These are phyloP conservation scores for Taenaris catops DNA, from an alignment of 2,888 invertebrate genomes.

Conservation along the genomic window DNA sequence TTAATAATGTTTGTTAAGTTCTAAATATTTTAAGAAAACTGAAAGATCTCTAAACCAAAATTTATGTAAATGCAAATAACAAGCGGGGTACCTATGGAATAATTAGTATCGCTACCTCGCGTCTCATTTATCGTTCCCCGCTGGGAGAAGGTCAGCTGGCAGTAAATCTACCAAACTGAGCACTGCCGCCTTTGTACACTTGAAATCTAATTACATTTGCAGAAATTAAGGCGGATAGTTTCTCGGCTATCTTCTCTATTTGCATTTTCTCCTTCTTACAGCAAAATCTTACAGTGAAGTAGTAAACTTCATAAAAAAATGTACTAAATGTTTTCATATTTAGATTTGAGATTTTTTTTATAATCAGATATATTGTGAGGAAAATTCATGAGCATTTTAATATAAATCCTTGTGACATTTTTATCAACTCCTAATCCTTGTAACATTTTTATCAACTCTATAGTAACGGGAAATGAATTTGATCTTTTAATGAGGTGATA, in stretches of 20 bases:
- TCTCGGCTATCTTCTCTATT: constrained; percentile 60
- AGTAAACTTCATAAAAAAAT: too few relatives aligned
- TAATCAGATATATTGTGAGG: too few relatives aligned
- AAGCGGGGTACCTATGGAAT: constrained; percentile 60
- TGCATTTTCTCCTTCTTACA: constrained; percentile 64
- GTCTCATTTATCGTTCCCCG: constrained; percentile 73
- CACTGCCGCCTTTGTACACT: constrained; percentile 76
- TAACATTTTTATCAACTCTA: too few relatives aligned
- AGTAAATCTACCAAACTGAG: constrained; percentile 77
- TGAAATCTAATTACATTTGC: constrained; percentile 79
- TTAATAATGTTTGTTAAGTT: too few relatives aligned
- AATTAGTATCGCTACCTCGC: constrained; percentile 77
- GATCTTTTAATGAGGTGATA: too few relatives aligned
- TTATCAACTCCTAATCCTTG: too few relatives aligned
- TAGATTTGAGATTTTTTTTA: too few relatives aligned
- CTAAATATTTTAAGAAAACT: background rate
- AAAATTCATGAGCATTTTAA: too few relatives aligned
- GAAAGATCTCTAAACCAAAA: background rate
- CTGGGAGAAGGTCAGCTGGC: constrained; percentile 73
- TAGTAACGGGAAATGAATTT: too few relatives aligned
- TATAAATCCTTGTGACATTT: too few relatives aligned
- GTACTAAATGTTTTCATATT: too few relatives aligned
- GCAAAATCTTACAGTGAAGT: constrained; percentile 17
- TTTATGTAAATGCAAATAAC: constrained; percentile 19
- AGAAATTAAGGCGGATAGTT: constrained; percentile 56